These are phyloP conservation scores for Helicoverpa zea DNA, from an alignment of 1,140 invertebrate species.

Conservation along the genomic window DNA sequence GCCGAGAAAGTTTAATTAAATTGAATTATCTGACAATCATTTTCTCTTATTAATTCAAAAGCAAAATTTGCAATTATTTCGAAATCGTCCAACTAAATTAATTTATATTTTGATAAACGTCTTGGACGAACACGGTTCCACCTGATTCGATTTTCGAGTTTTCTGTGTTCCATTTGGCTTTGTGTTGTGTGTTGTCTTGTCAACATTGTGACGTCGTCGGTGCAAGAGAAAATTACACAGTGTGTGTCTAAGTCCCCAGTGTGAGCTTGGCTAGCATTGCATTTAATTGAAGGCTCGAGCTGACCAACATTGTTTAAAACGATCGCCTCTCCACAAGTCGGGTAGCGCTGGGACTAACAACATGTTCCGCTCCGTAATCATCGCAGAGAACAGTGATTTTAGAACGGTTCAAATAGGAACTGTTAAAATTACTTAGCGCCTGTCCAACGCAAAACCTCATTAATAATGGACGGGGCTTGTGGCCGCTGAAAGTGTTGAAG, in stretches of 20 bases:
- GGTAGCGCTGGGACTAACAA: conserved; percentile 3
- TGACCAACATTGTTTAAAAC: conserved; percentile 52
- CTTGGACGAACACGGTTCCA: neutral
- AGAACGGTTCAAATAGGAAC: conserved; percentile 13
- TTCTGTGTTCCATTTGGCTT: neutral
- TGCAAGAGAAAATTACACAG: conserved; percentile 39
- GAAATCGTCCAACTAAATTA: neutral
- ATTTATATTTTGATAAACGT: conserved; percentile 13
- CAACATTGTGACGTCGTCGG: conserved; percentile 10
- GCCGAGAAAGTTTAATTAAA: conserved; percentile 50
- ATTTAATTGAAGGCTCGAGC: conserved; percentile 54
- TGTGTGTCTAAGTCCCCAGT: neutral
- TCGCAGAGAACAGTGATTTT: neutral
- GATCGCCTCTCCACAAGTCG: conserved; percentile 30
- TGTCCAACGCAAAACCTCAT: conserved; percentile 22
- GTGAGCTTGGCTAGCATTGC: conserved; percentile 47
- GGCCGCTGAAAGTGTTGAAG: conserved; percentile 23
- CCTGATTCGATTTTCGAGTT: neutral
- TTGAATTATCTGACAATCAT: conserved; percentile 37
- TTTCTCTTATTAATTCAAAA: conserved; percentile 27
- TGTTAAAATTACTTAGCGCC: conserved; percentile 17
- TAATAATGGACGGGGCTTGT: conserved; percentile 26
- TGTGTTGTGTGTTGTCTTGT: conserved; percentile 8
- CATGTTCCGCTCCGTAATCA: neutral
- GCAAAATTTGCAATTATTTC: neutral